These are phyloP conservation scores for Muscidifurax raptorellus DNA, from an alignment of 1,140 invertebrate species.

Conservation along the genomic window DNA sequence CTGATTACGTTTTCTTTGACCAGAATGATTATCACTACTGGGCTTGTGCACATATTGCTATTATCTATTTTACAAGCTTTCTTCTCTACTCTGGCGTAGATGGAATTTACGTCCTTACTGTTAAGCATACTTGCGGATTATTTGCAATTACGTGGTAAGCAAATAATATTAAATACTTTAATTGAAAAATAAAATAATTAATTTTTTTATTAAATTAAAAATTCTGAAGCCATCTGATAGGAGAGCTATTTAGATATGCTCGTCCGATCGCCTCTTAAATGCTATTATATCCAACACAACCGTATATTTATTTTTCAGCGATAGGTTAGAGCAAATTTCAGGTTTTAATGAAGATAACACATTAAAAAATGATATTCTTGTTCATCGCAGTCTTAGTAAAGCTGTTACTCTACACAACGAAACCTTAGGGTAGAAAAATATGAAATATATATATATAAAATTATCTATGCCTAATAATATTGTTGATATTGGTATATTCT, in stretches of 20 bases:
- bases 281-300: background rate
- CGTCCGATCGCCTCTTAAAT: too few relatives aligned
- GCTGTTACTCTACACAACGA: background rate
- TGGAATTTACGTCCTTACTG: background rate
- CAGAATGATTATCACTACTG: background rate
- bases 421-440: background rate
- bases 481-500: background rate
- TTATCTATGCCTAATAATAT: too few relatives aligned
- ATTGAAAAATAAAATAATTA: background rate
- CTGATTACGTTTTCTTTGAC: constrained; percentile 4
- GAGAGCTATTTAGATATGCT: too few relatives aligned
- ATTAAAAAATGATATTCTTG: background rate
- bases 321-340: background rate
- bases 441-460: background rate
- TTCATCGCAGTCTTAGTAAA: background rate
- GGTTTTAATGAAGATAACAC: background rate
- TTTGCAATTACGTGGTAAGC: constrained; percentile 3
- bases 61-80: background rate
- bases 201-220: background rate
- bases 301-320: background rate
- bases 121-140: constrained; percentile 12
- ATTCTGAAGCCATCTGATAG: too few relatives aligned
- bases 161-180: background rate
- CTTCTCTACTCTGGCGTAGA: background rate
- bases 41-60: background rate